phyloP scores from a whole-genome alignment of 2,888 invertebrate species.

The Cantharis lateralis region DNA sequence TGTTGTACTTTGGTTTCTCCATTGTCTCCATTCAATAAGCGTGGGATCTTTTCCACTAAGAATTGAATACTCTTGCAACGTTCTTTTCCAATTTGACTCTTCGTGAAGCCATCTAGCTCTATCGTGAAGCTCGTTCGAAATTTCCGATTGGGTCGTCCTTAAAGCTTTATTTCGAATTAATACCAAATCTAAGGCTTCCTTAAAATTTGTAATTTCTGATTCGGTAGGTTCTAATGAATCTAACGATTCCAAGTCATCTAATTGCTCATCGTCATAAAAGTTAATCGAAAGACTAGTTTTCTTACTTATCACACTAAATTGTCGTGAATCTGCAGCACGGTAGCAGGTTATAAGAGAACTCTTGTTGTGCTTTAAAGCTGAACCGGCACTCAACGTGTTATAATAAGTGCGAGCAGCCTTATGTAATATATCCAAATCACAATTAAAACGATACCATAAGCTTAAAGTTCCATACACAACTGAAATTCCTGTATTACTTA shows the following conservation, averaged over 20 bases:
- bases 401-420: neutral
- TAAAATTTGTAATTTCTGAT: conserved; percentile 36
- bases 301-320: conserved; percentile 4
- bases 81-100: conserved; percentile 42
- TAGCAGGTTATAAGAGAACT: neutral
- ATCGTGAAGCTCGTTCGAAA: conserved; percentile 38
- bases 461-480: conserved; percentile 10
- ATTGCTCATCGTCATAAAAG: neutral
- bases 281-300: neutral
- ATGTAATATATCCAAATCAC: neutral
- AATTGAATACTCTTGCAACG: conserved; percentile 42
- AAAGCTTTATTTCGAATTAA: conserved; percentile 42
- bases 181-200: conserved; percentile 40
- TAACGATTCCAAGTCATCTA: neutral
- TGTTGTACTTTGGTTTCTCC: conserved; percentile 39
- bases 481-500: conserved; percentile 11
- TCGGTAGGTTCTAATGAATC: conserved; percentile 23
- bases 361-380: neutral
- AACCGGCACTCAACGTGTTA: neutral
- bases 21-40: conserved; percentile 41
- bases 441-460: conserved; percentile 12
- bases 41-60: conserved; percentile 39
- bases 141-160: conserved; percentile 40
- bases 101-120: conserved; percentile 41
- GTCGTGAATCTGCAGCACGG: neutral